Percentiles rank a stretch among this genome's conserved stretches.
Evolutionary conservation across 2,113 vertebrate species (phyloP).

Genomic region (Leucoraja erinaceus): DNA sequence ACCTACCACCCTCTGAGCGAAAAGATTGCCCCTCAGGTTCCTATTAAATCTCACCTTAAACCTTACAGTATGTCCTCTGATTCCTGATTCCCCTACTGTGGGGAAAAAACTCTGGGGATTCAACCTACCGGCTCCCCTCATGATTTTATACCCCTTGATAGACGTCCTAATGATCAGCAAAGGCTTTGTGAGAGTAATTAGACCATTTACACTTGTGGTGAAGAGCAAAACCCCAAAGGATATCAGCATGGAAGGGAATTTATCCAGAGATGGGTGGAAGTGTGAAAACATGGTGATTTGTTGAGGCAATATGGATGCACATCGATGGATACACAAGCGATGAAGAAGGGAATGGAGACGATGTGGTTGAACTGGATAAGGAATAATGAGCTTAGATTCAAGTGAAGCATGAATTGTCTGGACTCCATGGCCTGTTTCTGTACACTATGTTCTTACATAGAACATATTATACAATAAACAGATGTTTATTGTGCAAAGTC

Average conservation of each 20-base stretch:
- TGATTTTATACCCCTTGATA: background rate
- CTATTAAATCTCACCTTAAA: no score
- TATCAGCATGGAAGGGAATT: background rate
- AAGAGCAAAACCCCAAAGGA: background rate
- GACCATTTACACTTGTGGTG: background rate
- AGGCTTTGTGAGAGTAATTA: background rate
- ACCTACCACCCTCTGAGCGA: no score
- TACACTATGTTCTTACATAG: background rate
- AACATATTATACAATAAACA: no score
- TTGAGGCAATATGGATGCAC: background rate
- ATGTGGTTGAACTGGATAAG: background rate
- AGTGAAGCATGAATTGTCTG: background rate
- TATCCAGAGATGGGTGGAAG: background rate
- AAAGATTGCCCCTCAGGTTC: no score
- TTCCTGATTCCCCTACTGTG: no score
- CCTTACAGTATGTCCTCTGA: no score
- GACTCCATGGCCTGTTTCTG: background rate
- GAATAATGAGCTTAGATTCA: background rate
- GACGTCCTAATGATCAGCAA: background rate
- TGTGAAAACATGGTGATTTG: background rate
- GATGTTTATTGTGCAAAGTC: background rate
- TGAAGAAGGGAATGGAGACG: background rate
- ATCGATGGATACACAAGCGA: background rate
- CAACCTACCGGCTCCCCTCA: no score
- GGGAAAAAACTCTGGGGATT: no score